These are phyloP conservation scores for Hippolais icterina DNA, from an alignment of 2,113 vertebrate species.

Conservation along the genomic window DNA sequence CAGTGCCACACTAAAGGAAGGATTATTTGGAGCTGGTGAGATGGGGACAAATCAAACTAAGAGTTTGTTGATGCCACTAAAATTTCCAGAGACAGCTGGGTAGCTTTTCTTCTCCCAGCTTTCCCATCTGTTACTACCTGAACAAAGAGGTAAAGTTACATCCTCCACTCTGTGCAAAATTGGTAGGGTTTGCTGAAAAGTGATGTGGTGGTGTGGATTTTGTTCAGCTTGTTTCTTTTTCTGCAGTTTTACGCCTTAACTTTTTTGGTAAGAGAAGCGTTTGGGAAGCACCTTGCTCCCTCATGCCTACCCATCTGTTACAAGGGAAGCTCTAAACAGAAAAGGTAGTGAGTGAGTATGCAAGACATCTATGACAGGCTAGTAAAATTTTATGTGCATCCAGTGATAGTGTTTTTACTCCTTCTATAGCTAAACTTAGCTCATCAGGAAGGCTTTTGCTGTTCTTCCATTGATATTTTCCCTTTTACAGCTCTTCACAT, in stretches of 20 bases:
- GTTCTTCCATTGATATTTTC: slow-evolving; percentile 7
- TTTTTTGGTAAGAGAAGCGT: background rate
- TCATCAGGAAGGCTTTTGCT: background rate
- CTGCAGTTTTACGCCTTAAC: background rate
- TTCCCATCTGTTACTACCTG: slow-evolving; percentile 23
- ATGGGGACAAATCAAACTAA: background rate
- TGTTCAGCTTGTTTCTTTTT: background rate
- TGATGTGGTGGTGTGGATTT: background rate
- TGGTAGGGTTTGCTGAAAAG: background rate
- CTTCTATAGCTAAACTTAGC: background rate
- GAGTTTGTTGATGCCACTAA: background rate
- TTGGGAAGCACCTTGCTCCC: background rate
- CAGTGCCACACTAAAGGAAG: background rate
- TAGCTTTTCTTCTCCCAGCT: background rate
- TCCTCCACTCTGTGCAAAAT: background rate
- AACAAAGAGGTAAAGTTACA: slow-evolving; percentile 24
- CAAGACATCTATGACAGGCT: background rate
- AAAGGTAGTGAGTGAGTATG: background rate
- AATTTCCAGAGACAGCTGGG: slow-evolving; percentile 4
- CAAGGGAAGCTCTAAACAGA: background rate
- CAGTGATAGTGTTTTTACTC: background rate
- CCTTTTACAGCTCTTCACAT: background rate
- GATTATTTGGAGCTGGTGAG: background rate
- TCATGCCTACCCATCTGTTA: background rate
- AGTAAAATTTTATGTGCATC: slow-evolving; percentile 21